Base-by-base conservation (phyloP, 2,797 vertebrate genomes). In the Trachops cirrhosus region DNA sequence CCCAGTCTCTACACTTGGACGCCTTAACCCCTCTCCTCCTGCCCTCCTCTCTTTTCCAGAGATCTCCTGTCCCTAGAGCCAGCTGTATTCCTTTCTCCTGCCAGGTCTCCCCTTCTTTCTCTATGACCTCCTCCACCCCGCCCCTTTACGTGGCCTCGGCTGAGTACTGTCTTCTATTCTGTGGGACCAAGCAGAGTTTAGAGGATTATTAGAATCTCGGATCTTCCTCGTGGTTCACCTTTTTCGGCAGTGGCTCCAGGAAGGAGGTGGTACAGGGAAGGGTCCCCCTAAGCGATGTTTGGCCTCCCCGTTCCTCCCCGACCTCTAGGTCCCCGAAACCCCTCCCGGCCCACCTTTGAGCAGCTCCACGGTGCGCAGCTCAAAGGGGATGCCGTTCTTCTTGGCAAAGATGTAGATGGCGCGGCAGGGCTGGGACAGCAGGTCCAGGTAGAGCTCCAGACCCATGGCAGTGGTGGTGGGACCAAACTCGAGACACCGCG, bases 361-460 rank as follows among this genome's bases (percentile, higher is more conserved):
- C 19, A 99, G 98, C 5, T 98, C 97, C 24, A 99, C 97, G 0
- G n/a, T 24, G 64, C 80, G 93, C 91, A 98, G 97, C 77, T 99
- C 98, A 91, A 99, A 99, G 39, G 98, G 98, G 86, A 99, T 98
- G 97, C 97, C 84, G 97, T 98, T 99, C 95, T 98, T 98, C 77
- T 98, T 98, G 83, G 98, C 98, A 74, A 99, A 99, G 24, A 99
- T 98, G 86, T 99, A 99, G 29, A 99, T 95, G 0, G 99, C 98
- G 54, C 99, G 98, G 91, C 99, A 99, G 15, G 99, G 98, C 97
- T 99, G 99, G 16, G 99, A 99, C 34, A 98, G 34, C 22, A 99
- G 95, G 71, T 99, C 98, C 93, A 99, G 91, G 93, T 98, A 99
- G 0, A 99, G 93, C 92, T 99, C 98, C 50, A 99, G 87, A n/a